Evolutionary conservation across 2,888 invertebrate species (phyloP).

Genomic region (Stenodema calcarata): DNA sequence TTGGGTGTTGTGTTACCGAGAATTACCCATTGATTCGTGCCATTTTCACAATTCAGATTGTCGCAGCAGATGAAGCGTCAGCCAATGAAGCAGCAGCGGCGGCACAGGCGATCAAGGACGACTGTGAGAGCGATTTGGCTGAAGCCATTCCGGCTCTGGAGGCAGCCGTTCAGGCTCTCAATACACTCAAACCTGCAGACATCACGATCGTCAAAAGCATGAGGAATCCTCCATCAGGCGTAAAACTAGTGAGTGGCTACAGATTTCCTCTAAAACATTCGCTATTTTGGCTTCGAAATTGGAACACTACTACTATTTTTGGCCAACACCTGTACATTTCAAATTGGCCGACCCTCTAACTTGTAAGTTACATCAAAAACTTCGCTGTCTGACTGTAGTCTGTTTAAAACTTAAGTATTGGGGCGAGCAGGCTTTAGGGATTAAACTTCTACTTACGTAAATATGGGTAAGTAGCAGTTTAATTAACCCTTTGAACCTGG

Average conservation of each 20-base stretch:
- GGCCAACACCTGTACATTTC: too few species aligned
- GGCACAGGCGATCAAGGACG: slow-evolving; percentile 95
- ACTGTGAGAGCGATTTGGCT: slow-evolving; percentile 94
- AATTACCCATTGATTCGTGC: not conserved
- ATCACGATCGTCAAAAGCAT: slow-evolving; percentile 95
- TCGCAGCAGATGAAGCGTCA: slow-evolving; percentile 84
- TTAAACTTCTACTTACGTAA: too few species aligned
- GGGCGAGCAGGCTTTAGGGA: too few species aligned
- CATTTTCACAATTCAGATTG: slow-evolving; percentile 54
- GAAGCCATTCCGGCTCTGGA: slow-evolving; percentile 95
- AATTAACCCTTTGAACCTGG: too few species aligned
- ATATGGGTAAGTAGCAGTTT: too few species aligned
- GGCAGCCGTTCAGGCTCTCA: slow-evolving; percentile 86
- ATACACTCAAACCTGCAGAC: slow-evolving; percentile 92
- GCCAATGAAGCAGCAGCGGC: slow-evolving; percentile 95
- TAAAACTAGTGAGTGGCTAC: slow-evolving; percentile 74
- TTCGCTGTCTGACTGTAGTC: too few species aligned
- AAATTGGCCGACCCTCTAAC: too few species aligned
- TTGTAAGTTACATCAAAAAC: too few species aligned
- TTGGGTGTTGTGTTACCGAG: not conserved
- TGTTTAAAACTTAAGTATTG: too few species aligned
- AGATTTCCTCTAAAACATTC: too few species aligned
- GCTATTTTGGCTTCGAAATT: too few species aligned
- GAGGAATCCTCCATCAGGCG: slow-evolving; percentile 94
- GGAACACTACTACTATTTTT: too few species aligned